A percentile compares a stretch with the other conserved stretches of the same genome.
Evolutionary conservation across 2,888 invertebrate species (phyloP).

Genomic region (Rotaria socialis): DNA sequence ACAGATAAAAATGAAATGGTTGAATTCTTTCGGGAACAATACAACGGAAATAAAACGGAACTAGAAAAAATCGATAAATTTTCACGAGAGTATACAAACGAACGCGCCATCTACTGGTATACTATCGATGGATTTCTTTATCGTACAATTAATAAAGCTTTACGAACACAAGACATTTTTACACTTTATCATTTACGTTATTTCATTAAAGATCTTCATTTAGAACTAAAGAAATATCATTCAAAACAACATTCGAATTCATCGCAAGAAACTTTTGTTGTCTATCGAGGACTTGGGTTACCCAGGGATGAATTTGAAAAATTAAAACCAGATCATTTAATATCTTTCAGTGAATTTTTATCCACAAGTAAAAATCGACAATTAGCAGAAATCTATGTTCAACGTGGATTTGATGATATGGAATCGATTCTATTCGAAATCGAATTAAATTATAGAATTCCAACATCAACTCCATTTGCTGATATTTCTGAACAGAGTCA

Average conservation of each 20-base stretch:
- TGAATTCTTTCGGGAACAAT: neutral
- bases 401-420: neutral
- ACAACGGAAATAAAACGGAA: neutral
- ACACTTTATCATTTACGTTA: neutral
- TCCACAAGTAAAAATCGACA: neutral
- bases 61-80: neutral
- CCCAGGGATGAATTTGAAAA: neutral
- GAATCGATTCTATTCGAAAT: neutral
- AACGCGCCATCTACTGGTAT: neutral
- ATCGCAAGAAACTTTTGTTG: neutral
- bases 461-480: neutral
- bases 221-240: neutral
- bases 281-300: neutral
- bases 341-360: slow-evolving; percentile 4
- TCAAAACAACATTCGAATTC: neutral
- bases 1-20: neutral
- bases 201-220: slow-evolving; percentile 1
- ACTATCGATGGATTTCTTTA: slow-evolving; percentile 2
- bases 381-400: neutral
- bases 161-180: neutral
- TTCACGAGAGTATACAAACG: neutral
- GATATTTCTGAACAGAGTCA: slow-evolving; percentile 10
- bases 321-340: neutral
- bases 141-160: neutral
- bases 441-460: neutral